A percentile compares a stretch with the other conserved stretches of the same genome.
These are phyloP conservation scores for Polymixis lichenea DNA, from an alignment of 2,888 invertebrate species.

Conservation along the genomic window DNA sequence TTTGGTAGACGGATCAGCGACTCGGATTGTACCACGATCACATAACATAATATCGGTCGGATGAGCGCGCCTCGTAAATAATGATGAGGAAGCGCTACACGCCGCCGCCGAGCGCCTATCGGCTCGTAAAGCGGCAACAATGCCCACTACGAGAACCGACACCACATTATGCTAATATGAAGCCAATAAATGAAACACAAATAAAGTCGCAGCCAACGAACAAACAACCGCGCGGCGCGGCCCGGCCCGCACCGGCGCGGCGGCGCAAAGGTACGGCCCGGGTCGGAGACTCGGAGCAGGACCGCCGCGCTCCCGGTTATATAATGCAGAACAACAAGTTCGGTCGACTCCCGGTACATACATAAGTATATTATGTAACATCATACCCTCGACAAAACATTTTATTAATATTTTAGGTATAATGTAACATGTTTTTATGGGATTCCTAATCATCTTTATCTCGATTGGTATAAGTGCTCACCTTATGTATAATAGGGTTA, in stretches of 20 bases:
- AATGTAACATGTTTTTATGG: neutral
- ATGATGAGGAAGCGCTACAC: slow-evolving; percentile 18
- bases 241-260: neutral
- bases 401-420: neutral
- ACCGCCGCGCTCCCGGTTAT: neutral
- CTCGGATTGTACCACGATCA: slow-evolving; percentile 17
- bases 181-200: slow-evolving; percentile 67
- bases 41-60: slow-evolving; percentile 13
- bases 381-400: neutral
- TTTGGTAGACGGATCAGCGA: slow-evolving; percentile 12
- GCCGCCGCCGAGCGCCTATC: neutral
- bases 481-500: neutral
- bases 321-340: slow-evolving; percentile 7
- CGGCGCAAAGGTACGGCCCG: neutral
- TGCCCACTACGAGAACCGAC: slow-evolving; percentile 55
- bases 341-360: neutral
- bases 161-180: slow-evolving; percentile 69
- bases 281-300: neutral
- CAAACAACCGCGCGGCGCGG: slow-evolving; percentile 14
- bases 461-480: neutral
- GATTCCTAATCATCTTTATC: neutral
- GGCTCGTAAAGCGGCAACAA: slow-evolving; percentile 59
- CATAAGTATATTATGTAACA: neutral
- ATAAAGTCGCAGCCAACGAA: slow-evolving; percentile 36
- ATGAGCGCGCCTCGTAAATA: slow-evolving; percentile 37